Conservation (phyloP, 1,140 invertebrate species). For the Brachystomella parvula region DNA sequence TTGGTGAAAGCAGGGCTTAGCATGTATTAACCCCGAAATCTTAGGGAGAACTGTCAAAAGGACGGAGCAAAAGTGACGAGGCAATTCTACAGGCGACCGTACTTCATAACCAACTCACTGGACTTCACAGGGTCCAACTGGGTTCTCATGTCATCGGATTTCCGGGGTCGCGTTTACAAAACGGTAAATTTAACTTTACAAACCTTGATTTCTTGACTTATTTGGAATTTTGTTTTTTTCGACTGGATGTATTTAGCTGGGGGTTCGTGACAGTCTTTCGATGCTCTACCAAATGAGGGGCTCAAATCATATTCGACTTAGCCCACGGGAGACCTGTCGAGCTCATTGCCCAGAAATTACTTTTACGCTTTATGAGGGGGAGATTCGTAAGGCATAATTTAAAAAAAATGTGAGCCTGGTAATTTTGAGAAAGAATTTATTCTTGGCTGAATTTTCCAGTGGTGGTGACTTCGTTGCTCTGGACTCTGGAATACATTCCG, state of each 20-base stretch:
- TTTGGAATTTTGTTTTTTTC: background rate
- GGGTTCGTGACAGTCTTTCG: slow-evolving; percentile 59
- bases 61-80: slow-evolving; percentile 63
- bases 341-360: slow-evolving; percentile 57
- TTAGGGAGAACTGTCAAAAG: slow-evolving; percentile 68
- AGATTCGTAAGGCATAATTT: slow-evolving; percentile 52
- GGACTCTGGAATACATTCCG: slow-evolving; percentile 67
- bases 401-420: background rate
- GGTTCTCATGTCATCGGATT: slow-evolving; percentile 68
- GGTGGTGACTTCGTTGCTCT: slow-evolving; percentile 61
- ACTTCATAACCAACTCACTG: slow-evolving; percentile 64
- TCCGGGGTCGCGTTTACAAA: slow-evolving; percentile 63
- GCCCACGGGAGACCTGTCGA: slow-evolving; percentile 60
- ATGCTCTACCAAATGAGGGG: slow-evolving; percentile 65
- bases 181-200: slow-evolving; percentile 42
- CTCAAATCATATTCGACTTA: slow-evolving; percentile 54
- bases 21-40: slow-evolving; percentile 14
- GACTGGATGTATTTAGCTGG: too few species aligned
- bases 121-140: slow-evolving; percentile 70
- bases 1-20: background rate
- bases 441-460: slow-evolving; percentile 50
- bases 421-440: background rate
- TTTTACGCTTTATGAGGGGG: slow-evolving; percentile 57
- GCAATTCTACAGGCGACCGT: slow-evolving; percentile 61
- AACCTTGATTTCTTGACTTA: background rate